Percentiles rank a stretch among this genome's conserved stretches.
These are phyloP conservation scores for Takifugu ocellatus DNA, from an alignment of 2,797 vertebrate species.

Conservation along the genomic window DNA sequence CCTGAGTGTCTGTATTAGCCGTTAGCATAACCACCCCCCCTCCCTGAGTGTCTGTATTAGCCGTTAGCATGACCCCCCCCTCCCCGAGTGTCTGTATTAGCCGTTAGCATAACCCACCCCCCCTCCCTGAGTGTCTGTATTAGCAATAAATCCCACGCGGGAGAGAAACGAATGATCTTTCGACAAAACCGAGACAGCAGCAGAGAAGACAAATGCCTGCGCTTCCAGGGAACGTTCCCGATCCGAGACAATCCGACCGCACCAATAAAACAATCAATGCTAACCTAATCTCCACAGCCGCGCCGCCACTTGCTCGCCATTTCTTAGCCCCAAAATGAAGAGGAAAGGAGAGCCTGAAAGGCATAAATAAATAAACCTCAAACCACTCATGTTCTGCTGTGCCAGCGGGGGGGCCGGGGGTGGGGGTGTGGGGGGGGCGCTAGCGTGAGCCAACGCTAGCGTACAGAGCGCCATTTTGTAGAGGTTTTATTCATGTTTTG, in stretches of 20 bases:
- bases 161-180: conserved; percentile 67
- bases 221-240: conserved; percentile 67
- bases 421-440: conserved; percentile 1
- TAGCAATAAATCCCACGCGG: conserved; percentile 57
- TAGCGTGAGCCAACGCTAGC: conserved; percentile 44
- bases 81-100: no score
- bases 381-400: conserved; percentile 45
- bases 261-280: conserved; percentile 76
- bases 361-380: conserved; percentile 75
- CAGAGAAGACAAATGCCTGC: conserved; percentile 73
- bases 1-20: background rate
- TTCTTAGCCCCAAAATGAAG: conserved; percentile 71
- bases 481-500: conserved; percentile 52
- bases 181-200: conserved; percentile 52
- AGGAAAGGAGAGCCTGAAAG: conserved; percentile 67
- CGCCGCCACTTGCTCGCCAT: conserved; percentile 62
- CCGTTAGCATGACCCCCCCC: conserved; percentile 2
- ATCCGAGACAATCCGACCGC: conserved; percentile 70
- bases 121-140: conserved; percentile 17
- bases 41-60: background rate
- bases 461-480: conserved; percentile 8
- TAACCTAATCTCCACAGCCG: conserved; percentile 69
- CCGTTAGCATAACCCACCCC: background rate
- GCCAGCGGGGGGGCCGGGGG: background rate
- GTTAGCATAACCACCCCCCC: conserved; percentile 16